phyloP scores from a whole-genome alignment of 2,888 invertebrate species.

The Agrotis clavis region DNA sequence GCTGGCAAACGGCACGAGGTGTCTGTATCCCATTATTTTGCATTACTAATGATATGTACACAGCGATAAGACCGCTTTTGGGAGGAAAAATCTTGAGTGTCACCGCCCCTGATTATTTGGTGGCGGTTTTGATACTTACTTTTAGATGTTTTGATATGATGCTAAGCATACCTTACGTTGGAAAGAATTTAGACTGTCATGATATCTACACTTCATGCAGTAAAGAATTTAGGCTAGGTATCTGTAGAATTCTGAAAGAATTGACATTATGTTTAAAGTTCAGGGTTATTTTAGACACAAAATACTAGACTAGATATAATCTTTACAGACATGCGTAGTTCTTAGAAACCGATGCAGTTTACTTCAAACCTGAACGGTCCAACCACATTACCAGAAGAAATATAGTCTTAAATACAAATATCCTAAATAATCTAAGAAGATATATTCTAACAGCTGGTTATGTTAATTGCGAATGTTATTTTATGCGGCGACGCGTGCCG shows the following conservation, averaged over 20 bases:
- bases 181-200: too few species aligned
- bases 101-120: slow-evolving; percentile 80
- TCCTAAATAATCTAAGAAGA: slow-evolving; percentile 40
- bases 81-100: slow-evolving; percentile 82
- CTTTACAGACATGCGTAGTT: not conserved
- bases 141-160: slow-evolving; percentile 15
- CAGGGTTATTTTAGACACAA: not conserved
- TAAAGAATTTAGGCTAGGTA: not conserved
- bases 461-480: slow-evolving; percentile 79
- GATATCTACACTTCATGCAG: too few species aligned
- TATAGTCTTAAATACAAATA: slow-evolving; percentile 40
- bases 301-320: not conserved
- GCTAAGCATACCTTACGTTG: too few species aligned
- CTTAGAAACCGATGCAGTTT: not conserved
- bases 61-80: slow-evolving; percentile 87
- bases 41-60: slow-evolving; percentile 91
- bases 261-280: not conserved
- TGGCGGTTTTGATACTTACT: slow-evolving; percentile 53
- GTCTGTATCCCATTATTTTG: slow-evolving; percentile 91
- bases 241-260: slow-evolving; percentile 1
- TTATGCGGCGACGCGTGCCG: slow-evolving; percentile 82
- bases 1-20: slow-evolving; percentile 90
- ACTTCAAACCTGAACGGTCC: not conserved
- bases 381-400: not conserved
- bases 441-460: slow-evolving; percentile 74